Percentiles rank a stretch among this genome's conserved stretches.
Conservation (phyloP, 2,113 vertebrate genomes). For the Poecilia latipinna region DNA sequence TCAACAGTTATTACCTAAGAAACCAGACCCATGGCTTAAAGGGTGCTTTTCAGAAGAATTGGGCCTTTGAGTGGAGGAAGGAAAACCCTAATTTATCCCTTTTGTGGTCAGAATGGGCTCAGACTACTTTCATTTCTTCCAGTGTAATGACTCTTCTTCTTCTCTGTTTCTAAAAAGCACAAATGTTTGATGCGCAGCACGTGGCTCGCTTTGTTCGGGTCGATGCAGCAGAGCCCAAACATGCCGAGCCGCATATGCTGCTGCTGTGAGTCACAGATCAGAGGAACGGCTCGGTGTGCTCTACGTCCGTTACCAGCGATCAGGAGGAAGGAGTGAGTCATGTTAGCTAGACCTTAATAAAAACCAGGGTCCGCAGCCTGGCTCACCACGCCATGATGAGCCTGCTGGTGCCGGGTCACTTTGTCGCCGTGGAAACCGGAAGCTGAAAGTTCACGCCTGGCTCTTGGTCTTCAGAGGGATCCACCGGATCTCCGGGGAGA, state of each 20-base stretch:
- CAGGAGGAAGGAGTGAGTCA: constrained; percentile 77
- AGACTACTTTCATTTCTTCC: not conserved
- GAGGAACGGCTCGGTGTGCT: constrained; percentile 35
- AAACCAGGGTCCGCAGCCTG: constrained; percentile 53
- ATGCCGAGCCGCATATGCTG: not conserved
- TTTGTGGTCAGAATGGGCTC: not conserved
- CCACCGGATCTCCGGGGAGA: not conserved
- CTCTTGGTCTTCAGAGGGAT: constrained; percentile 15
- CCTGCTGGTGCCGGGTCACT: constrained; percentile 35
- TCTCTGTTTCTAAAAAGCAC: not conserved
- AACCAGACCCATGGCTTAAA: not conserved
- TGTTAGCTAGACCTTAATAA: constrained; percentile 62
- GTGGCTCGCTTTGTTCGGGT: not conserved
- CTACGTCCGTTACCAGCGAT: constrained; percentile 36
- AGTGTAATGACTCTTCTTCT: not conserved
- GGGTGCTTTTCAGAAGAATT: not conserved
- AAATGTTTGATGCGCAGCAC: not conserved
- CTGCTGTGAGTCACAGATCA: constrained; percentile 53
- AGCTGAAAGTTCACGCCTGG: constrained; percentile 27
- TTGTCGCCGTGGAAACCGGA: constrained; percentile 28
- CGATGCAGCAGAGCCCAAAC: not conserved
- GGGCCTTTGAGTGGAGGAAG: too few species aligned
- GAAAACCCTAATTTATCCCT: not conserved
- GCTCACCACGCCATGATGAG: constrained; percentile 33
- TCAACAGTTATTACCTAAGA: too few species aligned